A percentile compares a stretch with the other conserved stretches of the same genome.
Evolutionary conservation across 2,797 vertebrate genomes (phyloP).

Genomic region (Remorina albescens): DNA sequence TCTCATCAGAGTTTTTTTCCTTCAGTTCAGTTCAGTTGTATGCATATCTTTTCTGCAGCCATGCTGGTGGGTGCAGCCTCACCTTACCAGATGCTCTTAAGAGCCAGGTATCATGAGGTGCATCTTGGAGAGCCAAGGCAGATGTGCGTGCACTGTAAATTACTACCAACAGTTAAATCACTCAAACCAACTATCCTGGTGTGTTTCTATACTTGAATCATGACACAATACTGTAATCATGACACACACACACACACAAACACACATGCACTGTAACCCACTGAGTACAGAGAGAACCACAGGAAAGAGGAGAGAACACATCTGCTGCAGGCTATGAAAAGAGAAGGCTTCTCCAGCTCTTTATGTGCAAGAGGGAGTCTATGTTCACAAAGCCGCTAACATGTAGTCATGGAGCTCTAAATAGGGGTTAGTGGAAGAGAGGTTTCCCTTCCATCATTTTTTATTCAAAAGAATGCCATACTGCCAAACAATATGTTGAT

Average conservation of each 20-base stretch:
- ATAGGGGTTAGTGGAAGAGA: constrained; percentile 48
- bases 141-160: constrained; percentile 59
- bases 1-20: constrained; percentile 21
- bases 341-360: constrained; percentile 21
- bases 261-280: constrained; percentile 16
- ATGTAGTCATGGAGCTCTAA: constrained; percentile 32
- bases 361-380: constrained; percentile 31
- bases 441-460: constrained; percentile 45
- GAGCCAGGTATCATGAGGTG: constrained; percentile 51
- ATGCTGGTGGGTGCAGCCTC: constrained; percentile 51
- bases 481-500: constrained; percentile 58
- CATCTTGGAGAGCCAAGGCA: constrained; percentile 21
- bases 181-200: constrained; percentile 33
- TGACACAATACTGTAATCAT: constrained; percentile 17
- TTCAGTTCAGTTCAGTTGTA: constrained; percentile 14
- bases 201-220: constrained; percentile 41
- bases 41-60: constrained; percentile 51
- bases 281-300: constrained; percentile 28
- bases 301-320: constrained; percentile 18
- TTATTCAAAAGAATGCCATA: constrained; percentile 46
- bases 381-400: constrained; percentile 40
- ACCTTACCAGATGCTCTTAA: constrained; percentile 74
- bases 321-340: constrained; percentile 24
- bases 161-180: constrained; percentile 12
- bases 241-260: constrained; percentile 8